These are phyloP conservation scores for Tinea trinotella DNA, from an alignment of 2,888 invertebrate species.

Conservation along the genomic window DNA sequence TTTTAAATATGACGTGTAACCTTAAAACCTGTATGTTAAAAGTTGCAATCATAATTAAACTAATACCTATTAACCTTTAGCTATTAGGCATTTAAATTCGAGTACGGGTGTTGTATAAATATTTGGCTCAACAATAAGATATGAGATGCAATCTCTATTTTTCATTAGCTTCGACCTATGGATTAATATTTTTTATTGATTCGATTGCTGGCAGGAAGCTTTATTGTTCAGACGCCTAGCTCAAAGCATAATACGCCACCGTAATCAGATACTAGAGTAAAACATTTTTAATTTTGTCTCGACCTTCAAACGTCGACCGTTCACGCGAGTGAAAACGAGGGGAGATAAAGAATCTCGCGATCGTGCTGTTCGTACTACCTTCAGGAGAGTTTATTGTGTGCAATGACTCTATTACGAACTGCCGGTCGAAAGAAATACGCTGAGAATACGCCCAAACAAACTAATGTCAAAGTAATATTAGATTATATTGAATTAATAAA, in stretches of 20 bases:
- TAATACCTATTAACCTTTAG: not conserved
- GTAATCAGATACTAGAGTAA: conserved; percentile 29
- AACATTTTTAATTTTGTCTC: conserved; percentile 65
- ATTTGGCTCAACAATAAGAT: conserved; percentile 13
- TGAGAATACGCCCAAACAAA: too few relatives aligned
- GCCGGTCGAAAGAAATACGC: too few relatives aligned
- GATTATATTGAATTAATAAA: too few relatives aligned
- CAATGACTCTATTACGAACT: too few relatives aligned
- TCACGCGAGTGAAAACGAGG: conserved; percentile 65
- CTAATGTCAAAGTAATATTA: too few relatives aligned
- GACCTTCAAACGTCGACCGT: conserved; percentile 62
- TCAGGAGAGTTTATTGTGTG: conserved; percentile 15
- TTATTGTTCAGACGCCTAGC: conserved; percentile 37
- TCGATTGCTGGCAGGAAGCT: conserved; percentile 38
- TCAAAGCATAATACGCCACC: conserved; percentile 49
- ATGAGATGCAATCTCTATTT: conserved; percentile 13
- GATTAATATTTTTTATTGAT: conserved; percentile 14
- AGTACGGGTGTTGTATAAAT: conserved; percentile 4
- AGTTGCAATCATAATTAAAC: not conserved
- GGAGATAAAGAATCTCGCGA: conserved; percentile 54
- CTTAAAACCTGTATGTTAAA: too few relatives aligned
- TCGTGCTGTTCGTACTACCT: conserved; percentile 14
- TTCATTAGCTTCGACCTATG: conserved; percentile 18
- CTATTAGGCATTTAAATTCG: not conserved
- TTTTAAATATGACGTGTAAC: too few relatives aligned